Conservation (phyloP, 2,888 invertebrate genomes). For the Pegoplata infirma region DNA sequence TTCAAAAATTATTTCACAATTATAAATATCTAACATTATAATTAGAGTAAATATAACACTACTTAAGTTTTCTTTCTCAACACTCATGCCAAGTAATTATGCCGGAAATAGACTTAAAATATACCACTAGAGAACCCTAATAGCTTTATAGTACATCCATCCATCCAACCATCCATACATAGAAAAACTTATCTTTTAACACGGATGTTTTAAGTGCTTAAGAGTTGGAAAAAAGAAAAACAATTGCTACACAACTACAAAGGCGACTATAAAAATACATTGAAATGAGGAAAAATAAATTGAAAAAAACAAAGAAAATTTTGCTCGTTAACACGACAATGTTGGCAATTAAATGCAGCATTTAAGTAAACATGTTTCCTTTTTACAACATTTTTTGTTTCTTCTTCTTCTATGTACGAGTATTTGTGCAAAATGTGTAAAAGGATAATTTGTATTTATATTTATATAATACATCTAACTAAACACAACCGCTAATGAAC, state of each 20-base stretch:
- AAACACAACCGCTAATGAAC: conserved; percentile 60
- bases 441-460: conserved; percentile 62
- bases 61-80: conserved; percentile 44
- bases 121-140: conserved; percentile 61
- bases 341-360: conserved; percentile 60
- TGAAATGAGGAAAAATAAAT: background rate
- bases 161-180: background rate
- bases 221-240: conserved; percentile 42
- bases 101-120: conserved; percentile 63
- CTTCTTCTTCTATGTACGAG: too few relatives aligned
- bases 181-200: conserved; percentile 50
- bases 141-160: conserved; percentile 47
- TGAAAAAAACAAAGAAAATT: conserved; percentile 2
- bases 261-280: background rate
- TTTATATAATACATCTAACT: conserved; percentile 57
- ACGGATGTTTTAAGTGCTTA: conserved; percentile 62
- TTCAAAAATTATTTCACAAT: conserved; percentile 22
- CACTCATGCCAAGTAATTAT: conserved; percentile 54
- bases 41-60: conserved; percentile 55
- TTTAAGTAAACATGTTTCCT: conserved; percentile 53
- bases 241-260: conserved; percentile 34
- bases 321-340: conserved; percentile 62
- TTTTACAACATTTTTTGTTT: conserved; percentile 12
- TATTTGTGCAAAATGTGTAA: conserved; percentile 32
- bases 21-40: conserved; percentile 19